Evolutionary conservation across 2,888 invertebrate genomes (phyloP), one percentile per base, ranked within the genome.

Genomic region (Keiferia lycopersicella): DNA sequence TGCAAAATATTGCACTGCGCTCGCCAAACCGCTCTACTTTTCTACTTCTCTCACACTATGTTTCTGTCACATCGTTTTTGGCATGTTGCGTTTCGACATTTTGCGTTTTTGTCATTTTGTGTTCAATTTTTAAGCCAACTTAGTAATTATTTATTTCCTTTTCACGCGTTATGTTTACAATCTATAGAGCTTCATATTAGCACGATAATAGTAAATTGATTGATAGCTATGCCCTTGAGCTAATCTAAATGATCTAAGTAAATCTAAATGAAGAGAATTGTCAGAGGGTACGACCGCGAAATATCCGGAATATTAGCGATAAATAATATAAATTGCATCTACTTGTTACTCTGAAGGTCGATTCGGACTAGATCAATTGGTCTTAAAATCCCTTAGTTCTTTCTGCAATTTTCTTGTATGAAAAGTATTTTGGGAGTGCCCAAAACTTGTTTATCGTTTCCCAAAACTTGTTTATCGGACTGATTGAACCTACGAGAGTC

Each of bases 271-370:
- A 45, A 4, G 6, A n/a, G 0, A 41, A 14, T 41, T 14, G n/a
- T 45, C 34, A 34, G 14, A 16, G n/a, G 1, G 45, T 6, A 4
- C 8, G n/a, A 45, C n/a, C 2, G n/a, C 45, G n/a, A 14, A n/a
- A n/a, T 45, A 45, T 45, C 45, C 45, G 45, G 45, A 45, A 6
- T 45, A 45, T 14, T 41, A 41, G 41, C 41, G 41, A 41, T 41
- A 41, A 41, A 26, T 26, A 26, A 4, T 26, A 26, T 6, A n/a
- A n/a, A 26, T 26, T 26, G 26, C 6, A 26, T n/a, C n/a, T n/a
- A 8, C 34, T 34, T n/a, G 45, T 41, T 11, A 41, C 41, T 14
- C 3, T 41, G 14, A n/a, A n/a, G n/a, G n/a, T n/a, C n/a, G n/a
- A n/a, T n/a, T n/a, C n/a, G n/a, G n/a, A n/a, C n/a, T n/a, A n/a